Evolutionary conservation across 2,888 invertebrate genomes (phyloP).

Genomic region (Volucella inanis): DNA sequence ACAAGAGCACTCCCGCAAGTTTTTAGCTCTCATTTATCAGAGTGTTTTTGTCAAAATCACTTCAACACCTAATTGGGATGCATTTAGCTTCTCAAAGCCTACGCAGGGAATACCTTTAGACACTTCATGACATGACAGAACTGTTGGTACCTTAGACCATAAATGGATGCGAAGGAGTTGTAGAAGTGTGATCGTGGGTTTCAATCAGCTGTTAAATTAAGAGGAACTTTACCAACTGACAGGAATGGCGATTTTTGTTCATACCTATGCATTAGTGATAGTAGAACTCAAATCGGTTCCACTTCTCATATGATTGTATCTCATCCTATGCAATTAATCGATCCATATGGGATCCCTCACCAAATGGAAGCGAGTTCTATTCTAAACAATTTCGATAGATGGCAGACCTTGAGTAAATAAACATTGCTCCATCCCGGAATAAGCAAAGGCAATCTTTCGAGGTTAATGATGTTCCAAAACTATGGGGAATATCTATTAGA

Average conservation of each 20-base stretch:
- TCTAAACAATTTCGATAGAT: conserved; percentile 36
- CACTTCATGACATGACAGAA: conserved; percentile 53
- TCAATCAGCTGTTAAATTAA: too few relatives aligned
- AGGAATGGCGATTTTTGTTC: too few relatives aligned
- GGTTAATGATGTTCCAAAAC: conserved; percentile 58
- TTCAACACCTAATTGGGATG: conserved; percentile 71
- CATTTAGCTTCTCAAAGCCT: conserved; percentile 52
- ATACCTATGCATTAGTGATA: too few relatives aligned
- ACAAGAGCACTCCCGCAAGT: conserved; percentile 59
- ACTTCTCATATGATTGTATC: too few relatives aligned
- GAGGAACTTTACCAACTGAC: too few relatives aligned
- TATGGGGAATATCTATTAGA: conserved; percentile 35
- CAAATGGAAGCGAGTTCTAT: too few relatives aligned
- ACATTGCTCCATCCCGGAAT: conserved; percentile 16
- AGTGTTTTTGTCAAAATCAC: conserved; percentile 59
- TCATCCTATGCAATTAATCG: too few relatives aligned
- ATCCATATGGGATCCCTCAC: too few relatives aligned
- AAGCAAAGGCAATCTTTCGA: conserved; percentile 38
- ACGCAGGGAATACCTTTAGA: conserved; percentile 33
- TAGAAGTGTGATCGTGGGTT: too few relatives aligned
- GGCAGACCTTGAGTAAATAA: conserved; percentile 42
- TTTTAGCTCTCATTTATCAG: conserved; percentile 54
- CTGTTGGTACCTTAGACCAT: conserved; percentile 4
- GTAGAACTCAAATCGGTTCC: too few relatives aligned
- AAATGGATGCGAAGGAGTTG: too few relatives aligned